Evolutionary conservation across 2,888 invertebrate genomes (phyloP).

Genomic region (Drosophila aldrichi): DNA sequence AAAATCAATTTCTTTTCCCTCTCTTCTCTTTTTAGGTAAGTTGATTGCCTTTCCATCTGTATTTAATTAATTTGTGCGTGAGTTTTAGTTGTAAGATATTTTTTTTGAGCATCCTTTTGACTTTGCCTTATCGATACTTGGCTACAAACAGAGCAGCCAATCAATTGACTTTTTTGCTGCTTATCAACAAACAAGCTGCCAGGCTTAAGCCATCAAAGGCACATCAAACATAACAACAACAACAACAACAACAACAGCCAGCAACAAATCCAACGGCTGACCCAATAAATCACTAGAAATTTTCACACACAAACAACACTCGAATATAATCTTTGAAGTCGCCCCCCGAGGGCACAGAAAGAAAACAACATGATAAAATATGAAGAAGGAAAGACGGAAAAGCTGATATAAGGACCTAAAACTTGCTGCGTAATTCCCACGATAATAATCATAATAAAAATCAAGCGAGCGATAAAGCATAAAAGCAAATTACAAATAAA

Average conservation of each 20-base stretch:
- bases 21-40: conserved; percentile 68
- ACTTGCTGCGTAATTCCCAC: conserved; percentile 72
- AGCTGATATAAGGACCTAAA: conserved; percentile 36
- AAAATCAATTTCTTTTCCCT: conserved; percentile 4
- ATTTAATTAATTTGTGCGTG: conserved; percentile 43
- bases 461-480: conserved; percentile 78
- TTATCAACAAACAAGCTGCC: conserved; percentile 29
- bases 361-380: background rate
- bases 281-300: conserved; percentile 70
- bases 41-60: conserved; percentile 19
- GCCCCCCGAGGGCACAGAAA: conserved; percentile 20
- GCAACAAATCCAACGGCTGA: conserved; percentile 38
- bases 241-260: conserved; percentile 2
- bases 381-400: background rate
- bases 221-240: conserved; percentile 32
- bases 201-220: conserved; percentile 54
- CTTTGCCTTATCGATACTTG: conserved; percentile 26
- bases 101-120: conserved; percentile 16
- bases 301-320: conserved; percentile 50
- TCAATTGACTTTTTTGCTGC: conserved; percentile 43
- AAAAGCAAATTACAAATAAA: conserved; percentile 74
- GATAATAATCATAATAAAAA: conserved; percentile 78
- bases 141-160: conserved; percentile 35
- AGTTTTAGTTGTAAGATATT: conserved; percentile 57
- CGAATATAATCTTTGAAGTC: conserved; percentile 24